A percentile compares a stretch with the other conserved stretches of the same genome.
These are phyloP conservation scores for Verasper variegatus DNA, from an alignment of 2,113 vertebrate genomes.

Conservation along the genomic window DNA sequence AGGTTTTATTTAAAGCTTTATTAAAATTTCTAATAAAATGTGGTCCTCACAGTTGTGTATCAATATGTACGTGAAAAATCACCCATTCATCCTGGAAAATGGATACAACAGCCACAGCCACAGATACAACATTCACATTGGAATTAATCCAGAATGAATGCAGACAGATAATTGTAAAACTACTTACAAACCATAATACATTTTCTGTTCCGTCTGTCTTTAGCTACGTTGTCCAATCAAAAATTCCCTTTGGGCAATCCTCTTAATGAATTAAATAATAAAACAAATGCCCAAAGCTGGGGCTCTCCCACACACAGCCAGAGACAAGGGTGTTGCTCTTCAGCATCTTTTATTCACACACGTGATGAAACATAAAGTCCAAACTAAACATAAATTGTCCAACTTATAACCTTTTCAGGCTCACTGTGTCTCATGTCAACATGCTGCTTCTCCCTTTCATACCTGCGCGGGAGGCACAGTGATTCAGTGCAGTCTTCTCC, in stretches of 20 bases:
- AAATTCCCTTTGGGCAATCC: not conserved
- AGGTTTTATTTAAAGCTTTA: not conserved
- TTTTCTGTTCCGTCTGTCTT: not conserved
- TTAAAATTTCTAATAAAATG: slow-evolving; percentile 5
- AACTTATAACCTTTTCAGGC: too few species aligned
- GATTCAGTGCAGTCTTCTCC: too few species aligned
- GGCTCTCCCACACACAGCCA: too few species aligned
- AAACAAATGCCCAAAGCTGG: not conserved
- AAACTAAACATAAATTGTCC: too few species aligned
- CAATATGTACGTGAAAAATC: not conserved
- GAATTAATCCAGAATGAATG: not conserved
- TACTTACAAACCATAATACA: not conserved
- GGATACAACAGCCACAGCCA: not conserved
- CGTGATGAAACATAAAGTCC: too few species aligned
- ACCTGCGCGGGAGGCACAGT: too few species aligned
- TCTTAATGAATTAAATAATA: not conserved
- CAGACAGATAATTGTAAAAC: not conserved
- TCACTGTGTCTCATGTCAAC: too few species aligned
- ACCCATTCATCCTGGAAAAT: too few species aligned
- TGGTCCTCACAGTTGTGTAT: not conserved
- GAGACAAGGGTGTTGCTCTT: too few species aligned
- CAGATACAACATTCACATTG: not conserved
- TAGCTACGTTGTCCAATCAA: not conserved
- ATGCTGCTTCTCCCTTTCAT: too few species aligned
- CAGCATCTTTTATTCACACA: too few species aligned